These are phyloP conservation scores for Sebastes hopkinsi DNA, from an alignment of 2,797 vertebrate species.

Conservation along the genomic window DNA sequence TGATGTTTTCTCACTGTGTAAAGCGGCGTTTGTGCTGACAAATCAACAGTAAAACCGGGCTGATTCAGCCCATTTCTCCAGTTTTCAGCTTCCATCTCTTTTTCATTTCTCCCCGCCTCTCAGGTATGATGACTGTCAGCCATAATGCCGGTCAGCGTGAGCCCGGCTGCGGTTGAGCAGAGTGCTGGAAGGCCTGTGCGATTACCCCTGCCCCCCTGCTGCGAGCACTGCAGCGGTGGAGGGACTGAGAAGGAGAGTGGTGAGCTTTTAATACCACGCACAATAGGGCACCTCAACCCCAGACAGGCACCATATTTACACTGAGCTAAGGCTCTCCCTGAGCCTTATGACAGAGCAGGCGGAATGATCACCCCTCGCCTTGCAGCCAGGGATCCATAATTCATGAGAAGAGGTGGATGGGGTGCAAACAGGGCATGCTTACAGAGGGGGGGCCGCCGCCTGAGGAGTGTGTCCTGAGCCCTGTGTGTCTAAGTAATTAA, in stretches of 20 bases:
- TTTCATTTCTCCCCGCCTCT: slow-evolving; percentile 70
- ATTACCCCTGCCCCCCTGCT: slow-evolving; percentile 72
- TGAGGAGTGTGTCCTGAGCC: slow-evolving; percentile 79
- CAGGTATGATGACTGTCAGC: slow-evolving; percentile 77
- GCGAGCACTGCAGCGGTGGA: slow-evolving; percentile 58
- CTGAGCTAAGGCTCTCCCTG: slow-evolving; percentile 74
- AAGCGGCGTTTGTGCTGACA: slow-evolving; percentile 68
- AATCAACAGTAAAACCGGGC: slow-evolving; percentile 63
- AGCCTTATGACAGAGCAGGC: slow-evolving; percentile 79
- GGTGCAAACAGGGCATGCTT: slow-evolving; percentile 80
- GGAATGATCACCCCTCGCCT: slow-evolving; percentile 78
- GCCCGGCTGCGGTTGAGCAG: slow-evolving; percentile 60
- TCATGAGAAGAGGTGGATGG: slow-evolving; percentile 80
- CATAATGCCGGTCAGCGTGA: slow-evolving; percentile 74
- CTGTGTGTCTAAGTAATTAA: slow-evolving; percentile 83
- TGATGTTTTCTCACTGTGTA: slow-evolving; percentile 60
- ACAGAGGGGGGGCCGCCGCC: slow-evolving; percentile 63
- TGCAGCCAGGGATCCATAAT: slow-evolving; percentile 82
- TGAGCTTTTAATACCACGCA: slow-evolving; percentile 81
- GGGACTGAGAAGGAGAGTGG: slow-evolving; percentile 74
- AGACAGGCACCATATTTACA: slow-evolving; percentile 81
- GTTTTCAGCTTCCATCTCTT: slow-evolving; percentile 69
- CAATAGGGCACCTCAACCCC: slow-evolving; percentile 78
- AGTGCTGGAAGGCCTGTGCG: slow-evolving; percentile 72
- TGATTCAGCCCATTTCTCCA: slow-evolving; percentile 69